Evolutionary conservation across 2,113 vertebrate species (phyloP).

Genomic region (Etheostoma cragini): DNA sequence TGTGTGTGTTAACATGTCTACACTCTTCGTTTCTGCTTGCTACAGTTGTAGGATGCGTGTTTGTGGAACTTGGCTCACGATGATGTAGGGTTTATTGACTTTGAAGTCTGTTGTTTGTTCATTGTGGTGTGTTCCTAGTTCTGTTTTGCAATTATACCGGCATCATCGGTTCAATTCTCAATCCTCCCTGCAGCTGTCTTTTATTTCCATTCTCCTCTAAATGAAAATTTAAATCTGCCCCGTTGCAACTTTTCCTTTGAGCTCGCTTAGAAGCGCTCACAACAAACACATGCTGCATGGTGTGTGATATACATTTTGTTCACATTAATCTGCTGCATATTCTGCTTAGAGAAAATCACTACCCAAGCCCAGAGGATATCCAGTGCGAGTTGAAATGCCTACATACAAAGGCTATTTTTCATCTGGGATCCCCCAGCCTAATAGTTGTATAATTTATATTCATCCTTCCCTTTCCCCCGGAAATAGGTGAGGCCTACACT

Average conservation of each 20-base stretch:
- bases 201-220: constrained; percentile 35
- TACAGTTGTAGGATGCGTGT: constrained; percentile 49
- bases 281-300: background rate
- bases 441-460: constrained; percentile 56
- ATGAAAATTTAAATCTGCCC: constrained; percentile 38
- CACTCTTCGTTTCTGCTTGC: constrained; percentile 15
- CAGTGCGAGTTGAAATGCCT: constrained; percentile 18
- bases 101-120: constrained; percentile 68
- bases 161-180: constrained; percentile 46
- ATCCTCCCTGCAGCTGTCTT: constrained; percentile 27
- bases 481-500: constrained; percentile 51
- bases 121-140: constrained; percentile 27
- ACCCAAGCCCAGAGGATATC: constrained; percentile 50
- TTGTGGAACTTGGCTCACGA: constrained; percentile 49
- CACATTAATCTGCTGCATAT: constrained; percentile 39
- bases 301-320: constrained; percentile 35
- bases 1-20: constrained; percentile 55
- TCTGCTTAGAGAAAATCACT: constrained; percentile 55
- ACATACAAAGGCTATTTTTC: constrained; percentile 57
- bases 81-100: constrained; percentile 67
- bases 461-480: constrained; percentile 28
- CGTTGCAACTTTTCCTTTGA: constrained; percentile 12
- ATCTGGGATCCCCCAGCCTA: constrained; percentile 43
- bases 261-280: background rate
- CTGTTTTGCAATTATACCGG: constrained; percentile 51